Evolutionary conservation across 2,797 vertebrate genomes (phyloP).

Genomic region (Dromococcyx pavoninus): DNA sequence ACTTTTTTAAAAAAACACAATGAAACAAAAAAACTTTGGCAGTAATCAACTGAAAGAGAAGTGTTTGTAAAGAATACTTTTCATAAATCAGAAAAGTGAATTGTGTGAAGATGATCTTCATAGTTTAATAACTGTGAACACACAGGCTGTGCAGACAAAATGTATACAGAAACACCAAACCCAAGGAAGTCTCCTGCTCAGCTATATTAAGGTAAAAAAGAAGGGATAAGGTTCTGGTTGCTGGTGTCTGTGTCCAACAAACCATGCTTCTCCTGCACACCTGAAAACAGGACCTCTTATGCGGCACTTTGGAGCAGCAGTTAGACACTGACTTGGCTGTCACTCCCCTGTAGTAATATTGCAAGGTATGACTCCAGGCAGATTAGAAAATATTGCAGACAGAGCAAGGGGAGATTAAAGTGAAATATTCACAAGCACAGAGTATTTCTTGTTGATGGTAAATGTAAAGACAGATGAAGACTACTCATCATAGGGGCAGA

Average conservation of each 20-base stretch:
- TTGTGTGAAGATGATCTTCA: neutral
- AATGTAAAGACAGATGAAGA: neutral
- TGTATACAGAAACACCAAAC: neutral
- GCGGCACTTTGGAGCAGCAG: rapidly evolving
- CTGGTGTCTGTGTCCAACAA: neutral
- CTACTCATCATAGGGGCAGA: neutral
- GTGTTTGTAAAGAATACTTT: neutral
- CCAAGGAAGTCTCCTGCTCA: neutral
- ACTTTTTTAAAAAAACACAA: neutral
- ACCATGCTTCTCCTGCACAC: neutral
- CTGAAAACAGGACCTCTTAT: neutral
- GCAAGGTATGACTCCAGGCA: neutral
- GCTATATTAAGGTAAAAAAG: neutral
- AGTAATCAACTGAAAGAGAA: neutral
- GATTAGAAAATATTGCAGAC: neutral
- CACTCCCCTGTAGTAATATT: neutral
- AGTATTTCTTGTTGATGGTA: neutral
- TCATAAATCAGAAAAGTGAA: neutral
- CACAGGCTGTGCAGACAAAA: neutral
- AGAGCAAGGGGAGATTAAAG: neutral
- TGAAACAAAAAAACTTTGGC: neutral
- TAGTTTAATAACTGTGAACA: neutral
- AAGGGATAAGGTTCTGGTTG: neutral
- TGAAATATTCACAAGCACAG: neutral
- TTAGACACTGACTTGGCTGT: neutral